Evolutionary conservation across 2,888 invertebrate species (phyloP).

Genomic region (Drosophila mercatorum): DNA sequence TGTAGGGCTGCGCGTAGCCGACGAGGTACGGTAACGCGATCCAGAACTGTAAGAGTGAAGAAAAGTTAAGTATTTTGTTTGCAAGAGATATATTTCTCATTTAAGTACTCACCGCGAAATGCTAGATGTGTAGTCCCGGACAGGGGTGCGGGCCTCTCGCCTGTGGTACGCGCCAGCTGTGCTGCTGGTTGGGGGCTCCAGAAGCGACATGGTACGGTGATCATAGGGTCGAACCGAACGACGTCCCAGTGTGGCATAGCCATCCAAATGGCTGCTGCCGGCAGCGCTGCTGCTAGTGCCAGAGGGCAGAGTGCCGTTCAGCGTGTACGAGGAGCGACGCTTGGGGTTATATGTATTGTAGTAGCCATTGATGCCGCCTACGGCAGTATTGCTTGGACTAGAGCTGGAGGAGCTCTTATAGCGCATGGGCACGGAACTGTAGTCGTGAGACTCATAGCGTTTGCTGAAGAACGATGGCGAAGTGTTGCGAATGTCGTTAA

Average conservation of each 20-base stretch:
- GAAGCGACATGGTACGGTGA: conserved; percentile 83
- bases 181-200: conserved; percentile 75
- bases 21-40: conserved; percentile 82
- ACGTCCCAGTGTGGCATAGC: conserved; percentile 84
- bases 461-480: conserved; percentile 81
- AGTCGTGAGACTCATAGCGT: conserved; percentile 78
- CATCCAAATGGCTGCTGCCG: conserved; percentile 74
- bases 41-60: conserved; percentile 71
- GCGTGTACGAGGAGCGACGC: conserved; percentile 82
- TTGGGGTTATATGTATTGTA: conserved; percentile 84
- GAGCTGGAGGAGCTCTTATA: conserved; percentile 75
- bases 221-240: conserved; percentile 82
- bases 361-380: conserved; percentile 63
- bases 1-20: conserved; percentile 84
- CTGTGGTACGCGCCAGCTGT: conserved; percentile 68
- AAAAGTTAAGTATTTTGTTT: not conserved
- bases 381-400: conserved; percentile 73
- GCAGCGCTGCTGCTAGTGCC: conserved; percentile 50
- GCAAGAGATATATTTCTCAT: not conserved
- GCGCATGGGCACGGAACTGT: conserved; percentile 71
- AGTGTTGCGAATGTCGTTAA: conserved; percentile 80
- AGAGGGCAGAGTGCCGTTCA: conserved; percentile 73
- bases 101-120: conserved; percentile 74
- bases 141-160: conserved; percentile 78
- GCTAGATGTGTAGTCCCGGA: conserved; percentile 77